Conservation (phyloP, 2,797 vertebrate genomes). For the Percopsis omiscomaycus region DNA sequence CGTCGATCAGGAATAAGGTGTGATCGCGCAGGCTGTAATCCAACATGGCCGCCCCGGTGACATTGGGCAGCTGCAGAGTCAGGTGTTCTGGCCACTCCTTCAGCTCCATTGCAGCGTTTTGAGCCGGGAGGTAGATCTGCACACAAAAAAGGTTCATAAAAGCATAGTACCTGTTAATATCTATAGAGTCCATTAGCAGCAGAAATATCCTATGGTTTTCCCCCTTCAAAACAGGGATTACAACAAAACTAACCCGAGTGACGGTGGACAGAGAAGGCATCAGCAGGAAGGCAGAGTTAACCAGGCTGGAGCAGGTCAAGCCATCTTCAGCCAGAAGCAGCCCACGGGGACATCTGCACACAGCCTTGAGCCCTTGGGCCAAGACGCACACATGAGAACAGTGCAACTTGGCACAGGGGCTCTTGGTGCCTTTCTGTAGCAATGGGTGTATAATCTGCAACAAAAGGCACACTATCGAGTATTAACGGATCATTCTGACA, state of each 20-base stretch:
- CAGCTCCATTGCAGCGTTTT: constrained; percentile 48
- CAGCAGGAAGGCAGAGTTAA: constrained; percentile 77
- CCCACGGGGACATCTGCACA: constrained; percentile 81
- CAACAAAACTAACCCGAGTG: constrained; percentile 75
- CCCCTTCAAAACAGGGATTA: neutral
- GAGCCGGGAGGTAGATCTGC: constrained; percentile 84
- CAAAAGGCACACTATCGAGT: neutral
- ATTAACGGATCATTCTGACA: neutral
- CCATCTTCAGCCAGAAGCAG: constrained; percentile 74
- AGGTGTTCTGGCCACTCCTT: constrained; percentile 73
- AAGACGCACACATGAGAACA: constrained; percentile 92
- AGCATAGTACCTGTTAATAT: neutral
- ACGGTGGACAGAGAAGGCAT: constrained; percentile 75
- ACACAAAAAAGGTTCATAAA: neutral
- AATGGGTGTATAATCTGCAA: constrained; percentile 84
- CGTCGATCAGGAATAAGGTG: constrained; percentile 78
- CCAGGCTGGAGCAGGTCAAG: constrained; percentile 74
- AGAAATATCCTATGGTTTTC: neutral
- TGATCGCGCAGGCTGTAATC: constrained; percentile 80
- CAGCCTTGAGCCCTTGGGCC: constrained; percentile 69
- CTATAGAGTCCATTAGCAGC: neutral
- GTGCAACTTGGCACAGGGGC: constrained; percentile 69
- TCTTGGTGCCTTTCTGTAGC: constrained; percentile 69
- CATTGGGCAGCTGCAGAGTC: constrained; percentile 73
- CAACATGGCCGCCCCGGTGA: constrained; percentile 72